Base-by-base conservation (phyloP, 2,888 invertebrate genomes). In the Eudasyphora cyanicolor region DNA sequence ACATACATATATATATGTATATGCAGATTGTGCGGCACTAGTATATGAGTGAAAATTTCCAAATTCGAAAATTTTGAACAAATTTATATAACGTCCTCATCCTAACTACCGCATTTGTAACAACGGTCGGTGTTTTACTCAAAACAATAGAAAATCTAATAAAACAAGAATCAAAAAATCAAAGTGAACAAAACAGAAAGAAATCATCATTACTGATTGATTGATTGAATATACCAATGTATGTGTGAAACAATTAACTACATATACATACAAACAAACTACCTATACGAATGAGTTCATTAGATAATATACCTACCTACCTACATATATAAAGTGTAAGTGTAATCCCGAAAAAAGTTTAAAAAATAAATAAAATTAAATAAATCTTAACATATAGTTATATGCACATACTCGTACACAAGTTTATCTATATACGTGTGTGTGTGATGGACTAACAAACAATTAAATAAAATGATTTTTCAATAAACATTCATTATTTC, bases 11-110 rank as follows among this genome's bases (percentile, higher is more conserved):
- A 45, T n/a, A 73, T 19, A 67, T 29, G 19, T 69, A 76, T 32
- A 60, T 57, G 60, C 51, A 35, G 35, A 14, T 60, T 60, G 60
- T 29, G 29, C 29, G n/a, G 29, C 29, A 4, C n/a, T 60, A 14
- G 29, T 32, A 60, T n/a, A 29, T 60, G 24, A 24, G 42, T 67
- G 67, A 71, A 77, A 70, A 84, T 81, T 67, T 83, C 74, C 74
- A 80, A 82, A 74, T 64, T 62, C 75, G 14, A 70, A 64, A 35
- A 79, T 8, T 80, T n/a, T n/a, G n/a, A n/a, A n/a, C n/a, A n/a
- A n/a, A n/a, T n/a, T 81, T 79, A 79, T 82, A 83, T 77, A 88
- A 87, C 87, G 86, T 85, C 14, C 67, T 29, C 45, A 7, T n/a
- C n/a, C 17, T 62, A 67, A 71, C 21, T 49, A 67, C 49, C 32